These are phyloP conservation scores for Dryomyza anilis DNA, from an alignment of 2,888 invertebrate genomes.

Conservation along the genomic window DNA sequence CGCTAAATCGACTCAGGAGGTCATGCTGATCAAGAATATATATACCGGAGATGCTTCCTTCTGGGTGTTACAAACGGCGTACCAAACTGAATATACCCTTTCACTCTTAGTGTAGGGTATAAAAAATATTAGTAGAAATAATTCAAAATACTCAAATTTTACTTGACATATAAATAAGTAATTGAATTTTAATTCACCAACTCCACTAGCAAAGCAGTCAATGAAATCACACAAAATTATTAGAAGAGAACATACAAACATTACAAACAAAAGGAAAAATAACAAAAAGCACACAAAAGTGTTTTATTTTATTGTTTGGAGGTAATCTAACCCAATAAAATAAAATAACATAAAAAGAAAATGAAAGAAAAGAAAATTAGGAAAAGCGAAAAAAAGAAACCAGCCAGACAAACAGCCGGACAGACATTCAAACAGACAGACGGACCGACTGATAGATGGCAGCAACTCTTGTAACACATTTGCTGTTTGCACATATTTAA, in stretches of 20 bases:
- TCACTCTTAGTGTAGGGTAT: too few relatives aligned
- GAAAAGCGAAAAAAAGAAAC: slow-evolving; percentile 23
- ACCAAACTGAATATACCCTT: too few relatives aligned
- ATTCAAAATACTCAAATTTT: too few relatives aligned
- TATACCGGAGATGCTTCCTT: too few relatives aligned
- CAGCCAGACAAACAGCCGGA: slow-evolving; percentile 19
- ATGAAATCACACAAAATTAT: slow-evolving; percentile 15
- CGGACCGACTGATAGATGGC: slow-evolving; percentile 30
- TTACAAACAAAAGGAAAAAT: neutral
- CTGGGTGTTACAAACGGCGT: too few relatives aligned
- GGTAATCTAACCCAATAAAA: slow-evolving; percentile 36
- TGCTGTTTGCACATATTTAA: slow-evolving; percentile 38
- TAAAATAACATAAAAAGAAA: slow-evolving; percentile 31
- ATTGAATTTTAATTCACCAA: slow-evolving; percentile 32
- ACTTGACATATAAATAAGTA: too few relatives aligned
- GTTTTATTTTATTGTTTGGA: slow-evolving; percentile 38
- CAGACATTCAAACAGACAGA: slow-evolving; percentile 30
- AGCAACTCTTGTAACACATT: slow-evolving; percentile 35
- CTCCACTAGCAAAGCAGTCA: neutral
- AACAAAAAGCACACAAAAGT: neutral
- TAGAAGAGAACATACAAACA: slow-evolving; percentile 8
- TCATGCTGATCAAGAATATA: too few relatives aligned
- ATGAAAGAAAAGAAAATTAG: slow-evolving; percentile 28
- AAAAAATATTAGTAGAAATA: too few relatives aligned
- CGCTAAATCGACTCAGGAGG: too few relatives aligned